A percentile compares a stretch with the other conserved stretches of the same genome.
Conservation (phyloP, 2,113 vertebrate genomes). For the Sorex fumeus region DNA sequence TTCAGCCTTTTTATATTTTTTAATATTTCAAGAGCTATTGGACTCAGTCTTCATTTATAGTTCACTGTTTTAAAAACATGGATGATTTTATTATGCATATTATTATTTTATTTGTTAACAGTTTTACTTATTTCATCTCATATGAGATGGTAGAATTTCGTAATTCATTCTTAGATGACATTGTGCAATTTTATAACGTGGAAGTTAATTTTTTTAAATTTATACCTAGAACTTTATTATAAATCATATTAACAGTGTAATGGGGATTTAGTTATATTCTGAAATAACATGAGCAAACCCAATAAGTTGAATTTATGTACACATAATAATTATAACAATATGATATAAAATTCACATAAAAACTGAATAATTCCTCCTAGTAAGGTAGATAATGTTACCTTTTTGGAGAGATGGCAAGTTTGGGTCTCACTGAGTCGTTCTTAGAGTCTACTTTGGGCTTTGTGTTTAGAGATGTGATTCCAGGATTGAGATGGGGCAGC, state of each 20-base stretch:
- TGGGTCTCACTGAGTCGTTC: too few relatives aligned
- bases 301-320: neutral
- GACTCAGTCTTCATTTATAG: slow-evolving; percentile 43
- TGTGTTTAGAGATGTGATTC: too few relatives aligned
- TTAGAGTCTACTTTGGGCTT: too few relatives aligned
- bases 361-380: too few relatives aligned
- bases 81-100: slow-evolving; percentile 80
- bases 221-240: slow-evolving; percentile 41
- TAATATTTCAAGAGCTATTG: slow-evolving; percentile 70
- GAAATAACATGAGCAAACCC: slow-evolving; percentile 60
- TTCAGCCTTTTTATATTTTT: slow-evolving; percentile 23
- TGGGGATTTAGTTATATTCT: slow-evolving; percentile 67
- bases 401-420: too few relatives aligned
- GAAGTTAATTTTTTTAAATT: too few relatives aligned
- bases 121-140: slow-evolving; percentile 81
- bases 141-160: slow-evolving; percentile 68
- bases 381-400: too few relatives aligned
- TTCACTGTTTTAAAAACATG: slow-evolving; percentile 65
- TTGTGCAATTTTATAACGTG: slow-evolving; percentile 27
- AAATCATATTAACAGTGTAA: neutral
- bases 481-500: too few relatives aligned
- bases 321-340: neutral
- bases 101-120: slow-evolving; percentile 80
- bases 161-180: slow-evolving; percentile 62
- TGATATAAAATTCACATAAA: too few relatives aligned